These are phyloP conservation scores for Heliconius nattereri DNA, from an alignment of 1,140 invertebrate species.

Conservation along the genomic window DNA sequence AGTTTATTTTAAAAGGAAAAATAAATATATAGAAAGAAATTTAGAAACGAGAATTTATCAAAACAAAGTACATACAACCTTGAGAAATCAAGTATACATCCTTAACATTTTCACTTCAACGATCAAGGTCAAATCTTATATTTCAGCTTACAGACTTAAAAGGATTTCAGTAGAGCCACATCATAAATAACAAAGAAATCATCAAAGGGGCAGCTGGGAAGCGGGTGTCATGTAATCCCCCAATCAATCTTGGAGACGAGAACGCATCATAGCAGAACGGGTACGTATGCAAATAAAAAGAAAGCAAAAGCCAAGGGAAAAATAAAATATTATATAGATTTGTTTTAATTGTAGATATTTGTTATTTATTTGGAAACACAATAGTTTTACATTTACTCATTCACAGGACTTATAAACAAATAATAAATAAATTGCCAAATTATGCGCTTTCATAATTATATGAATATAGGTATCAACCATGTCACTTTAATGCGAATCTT, in stretches of 20 bases:
- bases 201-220: slow-evolving; percentile 15
- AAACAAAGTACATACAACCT: too few species aligned
- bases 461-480: too few species aligned
- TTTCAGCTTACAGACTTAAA: slow-evolving; percentile 6
- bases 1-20: too few species aligned
- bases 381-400: too few species aligned
- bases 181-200: slow-evolving; percentile 8
- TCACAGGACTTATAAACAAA: too few species aligned
- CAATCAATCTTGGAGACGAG: slow-evolving; percentile 12
- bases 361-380: too few species aligned
- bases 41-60: too few species aligned
- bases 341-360: neutral
- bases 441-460: too few species aligned
- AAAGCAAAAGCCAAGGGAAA: neutral
- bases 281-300: neutral
- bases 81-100: neutral
- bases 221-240: slow-evolving; percentile 6
- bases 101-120: neutral
- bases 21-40: too few species aligned
- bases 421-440: too few species aligned
- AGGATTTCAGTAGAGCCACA: neutral
- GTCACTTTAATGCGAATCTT: too few species aligned
- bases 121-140: slow-evolving; percentile 3
- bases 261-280: slow-evolving; percentile 6
- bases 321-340: neutral